Evolutionary conservation across 2,888 invertebrate species (phyloP).

Genomic region (Scelioninae gen. 2): DNA sequence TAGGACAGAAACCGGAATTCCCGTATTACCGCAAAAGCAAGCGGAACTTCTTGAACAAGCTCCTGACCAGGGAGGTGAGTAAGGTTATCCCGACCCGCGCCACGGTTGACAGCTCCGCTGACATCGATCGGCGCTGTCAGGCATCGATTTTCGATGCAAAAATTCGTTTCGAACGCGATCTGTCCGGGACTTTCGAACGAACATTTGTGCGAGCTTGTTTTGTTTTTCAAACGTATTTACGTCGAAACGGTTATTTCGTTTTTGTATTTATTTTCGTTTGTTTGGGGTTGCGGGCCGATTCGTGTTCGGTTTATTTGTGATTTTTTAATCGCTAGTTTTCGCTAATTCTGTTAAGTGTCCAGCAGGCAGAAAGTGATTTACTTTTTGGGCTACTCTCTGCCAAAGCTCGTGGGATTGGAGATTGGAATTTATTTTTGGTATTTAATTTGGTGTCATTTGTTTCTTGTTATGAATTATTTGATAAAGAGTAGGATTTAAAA

Average conservation of each 20-base stretch:
- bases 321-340: no score
- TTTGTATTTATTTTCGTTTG: neutral
- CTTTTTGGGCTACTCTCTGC: slow-evolving; percentile 21
- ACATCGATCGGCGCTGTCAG: neutral
- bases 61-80: slow-evolving; percentile 80
- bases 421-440: neutral
- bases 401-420: no score
- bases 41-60: slow-evolving; percentile 76
- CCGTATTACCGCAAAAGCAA: slow-evolving; percentile 66
- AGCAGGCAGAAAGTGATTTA: slow-evolving; percentile 15
- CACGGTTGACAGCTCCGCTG: slow-evolving; percentile 59
- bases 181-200: no score
- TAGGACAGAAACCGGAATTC: slow-evolving; percentile 70
- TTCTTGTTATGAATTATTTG: no score
- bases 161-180: no score
- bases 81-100: slow-evolving; percentile 62
- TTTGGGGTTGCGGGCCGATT: no score
- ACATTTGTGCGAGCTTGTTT: no score
- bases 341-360: neutral
- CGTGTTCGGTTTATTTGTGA: neutral
- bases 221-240: no score
- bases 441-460: neutral
- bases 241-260: neutral
- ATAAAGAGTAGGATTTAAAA: no score
- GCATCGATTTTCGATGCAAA: neutral